Percentiles rank a stretch among this genome's conserved stretches.
phyloP scores from a whole-genome alignment of 2,797 vertebrate species.

The Mus spretus region DNA sequence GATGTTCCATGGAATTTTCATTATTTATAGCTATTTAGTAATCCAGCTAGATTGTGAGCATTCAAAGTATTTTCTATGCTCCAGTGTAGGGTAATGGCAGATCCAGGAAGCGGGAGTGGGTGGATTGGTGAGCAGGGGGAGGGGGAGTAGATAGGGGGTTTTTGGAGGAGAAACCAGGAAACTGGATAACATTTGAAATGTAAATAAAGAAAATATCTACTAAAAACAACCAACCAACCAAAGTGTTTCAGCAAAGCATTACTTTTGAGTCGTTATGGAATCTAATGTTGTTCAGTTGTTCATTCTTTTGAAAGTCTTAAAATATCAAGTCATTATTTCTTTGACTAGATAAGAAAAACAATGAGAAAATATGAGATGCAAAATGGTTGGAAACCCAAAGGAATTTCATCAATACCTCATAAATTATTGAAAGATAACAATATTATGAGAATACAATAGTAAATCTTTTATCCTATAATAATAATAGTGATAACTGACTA shows the following conservation, averaged over 20 bases:
- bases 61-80: background rate
- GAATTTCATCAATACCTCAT: background rate
- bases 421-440: constrained; percentile 4
- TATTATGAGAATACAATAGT: background rate
- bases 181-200: no score
- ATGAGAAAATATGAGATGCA: background rate
- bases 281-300: background rate
- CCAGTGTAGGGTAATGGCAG: no score
- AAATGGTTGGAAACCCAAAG: background rate
- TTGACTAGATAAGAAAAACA: background rate
- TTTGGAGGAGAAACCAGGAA: no score
- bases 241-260: background rate
- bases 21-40: background rate
- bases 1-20: background rate
- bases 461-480: background rate
- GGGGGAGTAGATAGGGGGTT: no score
- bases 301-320: background rate
- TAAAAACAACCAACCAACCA: background rate
- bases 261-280: background rate
- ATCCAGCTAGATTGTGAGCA: background rate
- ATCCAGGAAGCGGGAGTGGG: no score
- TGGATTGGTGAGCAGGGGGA: no score
- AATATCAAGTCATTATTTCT: background rate
- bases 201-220: no score
- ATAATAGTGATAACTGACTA: background rate